Percentiles rank a stretch among this genome's conserved stretches.
Evolutionary conservation across 2,888 invertebrate species (phyloP).

Genomic region (Syrista parreyssii): DNA sequence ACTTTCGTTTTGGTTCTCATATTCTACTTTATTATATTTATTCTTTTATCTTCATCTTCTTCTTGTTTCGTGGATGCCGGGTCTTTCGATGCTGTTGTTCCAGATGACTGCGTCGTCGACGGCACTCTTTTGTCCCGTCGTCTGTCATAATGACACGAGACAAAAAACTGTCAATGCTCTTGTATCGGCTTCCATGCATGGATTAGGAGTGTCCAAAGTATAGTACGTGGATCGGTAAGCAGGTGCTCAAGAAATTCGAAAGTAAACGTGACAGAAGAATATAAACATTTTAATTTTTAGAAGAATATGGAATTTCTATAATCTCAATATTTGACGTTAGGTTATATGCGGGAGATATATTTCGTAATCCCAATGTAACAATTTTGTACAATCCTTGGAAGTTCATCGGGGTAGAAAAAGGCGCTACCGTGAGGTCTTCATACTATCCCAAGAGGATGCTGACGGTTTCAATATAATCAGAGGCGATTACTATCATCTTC

Average conservation of each 20-base stretch:
- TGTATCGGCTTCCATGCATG: slow-evolving; percentile 52
- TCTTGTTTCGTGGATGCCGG: neutral
- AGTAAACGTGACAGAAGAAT: neutral
- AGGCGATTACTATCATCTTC: slow-evolving; percentile 51
- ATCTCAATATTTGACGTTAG: neutral
- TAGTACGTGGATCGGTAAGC: neutral
- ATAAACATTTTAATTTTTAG: neutral
- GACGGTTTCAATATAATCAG: slow-evolving; percentile 46
- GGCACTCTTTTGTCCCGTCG: slow-evolving; percentile 52
- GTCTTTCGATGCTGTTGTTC: slow-evolving; percentile 44
- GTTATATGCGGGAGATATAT: neutral
- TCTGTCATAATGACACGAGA: slow-evolving; percentile 49
- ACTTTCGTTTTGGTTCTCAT: neutral
- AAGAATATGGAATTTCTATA: neutral
- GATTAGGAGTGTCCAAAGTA: slow-evolving; percentile 26
- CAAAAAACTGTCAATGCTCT: slow-evolving; percentile 51
- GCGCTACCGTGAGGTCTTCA: neutral
- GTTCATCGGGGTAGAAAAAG: neutral
- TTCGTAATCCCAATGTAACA: neutral
- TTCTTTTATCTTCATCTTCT: neutral
- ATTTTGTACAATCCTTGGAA: slow-evolving; percentile 1
- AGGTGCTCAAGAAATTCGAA: neutral
- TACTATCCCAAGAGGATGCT: slow-evolving; percentile 25
- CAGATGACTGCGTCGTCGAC: slow-evolving; percentile 46
- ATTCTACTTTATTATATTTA: neutral